Percentiles rank a stretch among this genome's conserved stretches.
Evolutionary conservation across 2,113 vertebrate genomes (phyloP).

Genomic region (Anolis sagrei): DNA sequence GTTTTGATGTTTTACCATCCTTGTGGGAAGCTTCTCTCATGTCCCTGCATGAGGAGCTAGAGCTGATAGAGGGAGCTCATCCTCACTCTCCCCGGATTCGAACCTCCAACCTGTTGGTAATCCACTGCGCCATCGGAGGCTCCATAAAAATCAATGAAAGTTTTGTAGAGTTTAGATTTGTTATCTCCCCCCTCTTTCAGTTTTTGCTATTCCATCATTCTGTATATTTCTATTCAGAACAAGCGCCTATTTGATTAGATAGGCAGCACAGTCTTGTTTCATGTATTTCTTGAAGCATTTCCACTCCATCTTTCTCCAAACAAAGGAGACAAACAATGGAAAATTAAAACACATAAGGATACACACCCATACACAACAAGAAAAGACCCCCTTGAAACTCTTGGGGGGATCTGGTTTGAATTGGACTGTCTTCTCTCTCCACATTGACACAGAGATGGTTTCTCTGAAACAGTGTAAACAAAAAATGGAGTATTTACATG

Average conservation of each 20-base stretch:
- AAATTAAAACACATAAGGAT: background rate
- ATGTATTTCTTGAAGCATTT: background rate
- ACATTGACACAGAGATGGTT: background rate
- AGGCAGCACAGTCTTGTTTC: background rate
- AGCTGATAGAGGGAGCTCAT: too few relatives aligned
- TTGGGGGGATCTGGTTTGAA: conserved; percentile 26
- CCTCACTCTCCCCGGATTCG: too few relatives aligned
- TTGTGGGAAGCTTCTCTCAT: too few relatives aligned
- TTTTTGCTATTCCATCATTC: background rate
- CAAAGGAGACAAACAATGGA: background rate
- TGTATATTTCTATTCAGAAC: background rate
- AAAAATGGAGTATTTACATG: background rate
- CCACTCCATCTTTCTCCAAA: background rate
- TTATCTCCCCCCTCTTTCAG: background rate
- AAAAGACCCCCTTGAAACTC: background rate
- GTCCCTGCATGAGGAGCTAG: too few relatives aligned
- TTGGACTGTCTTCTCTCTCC: background rate
- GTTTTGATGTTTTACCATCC: too few relatives aligned
- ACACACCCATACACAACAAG: background rate
- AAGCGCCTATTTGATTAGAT: background rate
- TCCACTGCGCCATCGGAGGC: too few relatives aligned
- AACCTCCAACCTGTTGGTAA: too few relatives aligned
- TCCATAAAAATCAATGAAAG: background rate
- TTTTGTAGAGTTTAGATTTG: background rate
- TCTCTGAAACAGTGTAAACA: conserved; percentile 12